Percentiles rank a stretch among this genome's conserved stretches.
These are phyloP conservation scores for Corbicula japonica DNA, from an alignment of 2,888 invertebrate genomes.

Conservation along the genomic window DNA sequence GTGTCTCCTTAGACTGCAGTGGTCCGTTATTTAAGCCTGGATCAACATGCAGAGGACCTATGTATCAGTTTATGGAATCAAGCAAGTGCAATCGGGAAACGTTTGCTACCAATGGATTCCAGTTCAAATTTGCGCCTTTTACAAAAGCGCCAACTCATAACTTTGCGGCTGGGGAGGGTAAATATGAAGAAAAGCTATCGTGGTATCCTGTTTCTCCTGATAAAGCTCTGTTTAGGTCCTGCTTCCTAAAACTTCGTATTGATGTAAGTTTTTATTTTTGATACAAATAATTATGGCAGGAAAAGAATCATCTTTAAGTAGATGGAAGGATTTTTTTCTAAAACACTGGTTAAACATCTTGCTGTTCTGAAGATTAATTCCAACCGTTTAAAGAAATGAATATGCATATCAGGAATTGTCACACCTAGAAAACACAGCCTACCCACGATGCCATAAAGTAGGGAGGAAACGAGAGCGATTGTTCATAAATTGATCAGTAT, in stretches of 20 bases:
- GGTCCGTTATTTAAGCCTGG: too few relatives aligned
- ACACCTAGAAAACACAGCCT: too few relatives aligned
- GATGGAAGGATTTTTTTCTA: too few relatives aligned
- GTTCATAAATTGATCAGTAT: too few relatives aligned
- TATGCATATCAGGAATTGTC: too few relatives aligned
- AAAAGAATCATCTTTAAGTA: too few relatives aligned
- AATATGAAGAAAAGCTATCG: conserved; percentile 34
- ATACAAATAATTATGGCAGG: too few relatives aligned
- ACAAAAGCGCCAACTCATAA: conserved; percentile 21
- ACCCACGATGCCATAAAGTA: too few relatives aligned
- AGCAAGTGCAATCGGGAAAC: neutral
- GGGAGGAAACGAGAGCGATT: too few relatives aligned
- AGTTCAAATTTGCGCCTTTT: conserved; percentile 48
- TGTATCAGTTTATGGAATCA: conserved; percentile 19
- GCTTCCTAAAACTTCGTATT: conserved; percentile 47
- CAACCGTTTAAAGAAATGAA: neutral
- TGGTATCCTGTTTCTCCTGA: conserved; percentile 55
- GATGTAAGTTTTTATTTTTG: conserved; percentile 24
- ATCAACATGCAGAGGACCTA: conserved; percentile 30
- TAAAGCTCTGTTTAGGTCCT: conserved; percentile 20
- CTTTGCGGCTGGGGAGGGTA: neutral
- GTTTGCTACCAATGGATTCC: neutral
- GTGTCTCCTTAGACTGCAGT: too few relatives aligned
- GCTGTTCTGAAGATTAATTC: neutral
- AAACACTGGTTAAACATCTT: neutral